Evolutionary conservation across 2,797 vertebrate species (phyloP).

Genomic region (Peromyscus attwateri): DNA sequence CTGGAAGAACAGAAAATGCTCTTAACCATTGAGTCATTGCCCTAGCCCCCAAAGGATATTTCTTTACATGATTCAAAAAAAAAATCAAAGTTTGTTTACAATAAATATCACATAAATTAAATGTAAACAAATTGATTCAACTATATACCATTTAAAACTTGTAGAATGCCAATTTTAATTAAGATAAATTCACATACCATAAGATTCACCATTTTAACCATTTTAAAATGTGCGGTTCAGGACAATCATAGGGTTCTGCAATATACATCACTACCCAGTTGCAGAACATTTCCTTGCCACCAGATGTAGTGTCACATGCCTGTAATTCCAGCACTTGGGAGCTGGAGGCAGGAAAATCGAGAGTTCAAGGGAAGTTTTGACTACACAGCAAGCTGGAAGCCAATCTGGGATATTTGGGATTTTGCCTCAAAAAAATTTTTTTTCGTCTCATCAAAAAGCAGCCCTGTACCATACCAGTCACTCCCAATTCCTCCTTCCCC

Average conservation of each 20-base stretch:
- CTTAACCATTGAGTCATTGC: background rate
- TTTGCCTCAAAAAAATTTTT: background rate
- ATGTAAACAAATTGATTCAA: slow-evolving; percentile 68
- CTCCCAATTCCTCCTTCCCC: background rate
- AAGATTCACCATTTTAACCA: slow-evolving; percentile 5
- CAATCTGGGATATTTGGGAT: background rate
- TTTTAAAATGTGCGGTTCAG: slow-evolving; percentile 32
- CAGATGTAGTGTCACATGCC: background rate
- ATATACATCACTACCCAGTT: background rate
- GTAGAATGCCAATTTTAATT: slow-evolving; percentile 63
- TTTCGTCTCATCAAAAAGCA: slow-evolving; percentile 26
- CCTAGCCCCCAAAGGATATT: background rate
- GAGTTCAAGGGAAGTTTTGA: background rate
- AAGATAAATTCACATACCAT: slow-evolving; percentile 29
- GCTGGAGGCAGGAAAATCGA: background rate
- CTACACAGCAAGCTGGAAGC: background rate
- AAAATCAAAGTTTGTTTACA: slow-evolving; percentile 4
- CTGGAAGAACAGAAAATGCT: background rate
- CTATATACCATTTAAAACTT: slow-evolving; percentile 25
- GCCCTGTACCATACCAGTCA: background rate
- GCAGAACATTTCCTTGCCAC: background rate
- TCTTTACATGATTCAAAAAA: background rate
- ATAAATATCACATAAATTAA: slow-evolving; percentile 50
- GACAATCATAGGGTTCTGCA: slow-evolving; percentile 13
- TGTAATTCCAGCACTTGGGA: background rate